Base-by-base conservation (phyloP, 1,140 invertebrate species). In the Saxidomus purpurata region DNA sequence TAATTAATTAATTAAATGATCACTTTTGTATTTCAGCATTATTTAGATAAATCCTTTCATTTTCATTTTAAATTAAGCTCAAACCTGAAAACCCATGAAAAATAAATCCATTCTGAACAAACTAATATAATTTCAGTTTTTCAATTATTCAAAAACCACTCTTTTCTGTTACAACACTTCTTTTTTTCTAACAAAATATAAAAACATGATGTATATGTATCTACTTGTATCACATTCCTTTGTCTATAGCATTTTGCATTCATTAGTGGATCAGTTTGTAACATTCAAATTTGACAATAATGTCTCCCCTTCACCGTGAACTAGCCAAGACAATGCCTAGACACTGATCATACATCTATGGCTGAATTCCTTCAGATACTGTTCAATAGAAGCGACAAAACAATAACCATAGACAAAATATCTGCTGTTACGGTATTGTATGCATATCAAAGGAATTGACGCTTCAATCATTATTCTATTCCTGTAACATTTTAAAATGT, bases 301-400 rank as follows among this genome's bases (percentile, higher is more conserved):
- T 25, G 74, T 25, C 40, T 13, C n/a, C 74, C 47, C 74, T 77
- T 77, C 43, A 77, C 74, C 74, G 43, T 77, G 40, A 77, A 9
- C 8, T 9, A 49, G 9, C 22, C 40, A 61, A 31, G 15, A 77
- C 74, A 77, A 49, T 74, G 6, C 17, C 17, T 1, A 77, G 40
- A 49, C 74, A 28, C n/a, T 25, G 22, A 52, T 77, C 43, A 13
- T 34, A 77, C 74, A 77, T 77, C 74, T 77, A 77, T 17, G 17
- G 28, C 47, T 77, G 34, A 77, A 77, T 77, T 77, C 74, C 22
- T 47, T 28, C 43, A 49, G 47, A 52, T 77, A 55, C 52, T 55
- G 19, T 55, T 55, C 52, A 55, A 55, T 25, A 28, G 36, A 71
- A 38, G 34, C 34, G 36, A 71, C 67, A 71, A 71, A 71, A 40